Base-by-base conservation (phyloP, 2,113 vertebrate genomes). In the Toxotes chatareus region DNA sequence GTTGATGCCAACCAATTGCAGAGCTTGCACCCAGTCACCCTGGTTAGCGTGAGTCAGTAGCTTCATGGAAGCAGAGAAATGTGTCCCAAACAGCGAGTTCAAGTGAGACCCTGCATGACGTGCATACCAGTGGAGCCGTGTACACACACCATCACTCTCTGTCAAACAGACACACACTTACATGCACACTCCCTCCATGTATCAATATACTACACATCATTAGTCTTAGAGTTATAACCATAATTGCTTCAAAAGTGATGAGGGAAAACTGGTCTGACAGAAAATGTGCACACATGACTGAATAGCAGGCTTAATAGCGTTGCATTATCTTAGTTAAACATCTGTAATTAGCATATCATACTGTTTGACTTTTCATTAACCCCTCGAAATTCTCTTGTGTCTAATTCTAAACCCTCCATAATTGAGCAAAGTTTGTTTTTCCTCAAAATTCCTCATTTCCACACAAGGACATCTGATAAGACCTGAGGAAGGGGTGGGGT, bases 1-100 rank as follows among this genome's bases (percentile, higher is more conserved):
- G 69, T 19, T 67, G 83, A 76, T 83, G 86, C 85, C 88, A 89
- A 81, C 82, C 80, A 84, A 88, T 86, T 19, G 84, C 79, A 73
- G 62, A 59, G 66, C 75, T 83, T 67, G 1, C 85, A 51, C 57
- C 46, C 83, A 34, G 79, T 75, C 31, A 36, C 56, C 76, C 76
- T 75, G 77, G 84, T 89, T 85, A 70, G 76, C 75, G 73, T 76
- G 87, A 91, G 40, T 80, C 82, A 84, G 70, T 14, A 40, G 76
- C 23, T 83, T 74, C 38, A 68, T 73, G 68, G 76, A 78, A 38
- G 70, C 62, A 76, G 51, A 73, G 73, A 67, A 69, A 62, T 0
- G 3, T 46, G 27, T 83, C 66, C 63, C 80, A 69, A 46, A 71
- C 63, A 78, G 69, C 0, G 44, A 82, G 80, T 71, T 86, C 60